Percentiles rank a stretch among this genome's conserved stretches.
Evolutionary conservation across 2,113 vertebrate genomes (phyloP).

Genomic region (Tilapia sparmanii): DNA sequence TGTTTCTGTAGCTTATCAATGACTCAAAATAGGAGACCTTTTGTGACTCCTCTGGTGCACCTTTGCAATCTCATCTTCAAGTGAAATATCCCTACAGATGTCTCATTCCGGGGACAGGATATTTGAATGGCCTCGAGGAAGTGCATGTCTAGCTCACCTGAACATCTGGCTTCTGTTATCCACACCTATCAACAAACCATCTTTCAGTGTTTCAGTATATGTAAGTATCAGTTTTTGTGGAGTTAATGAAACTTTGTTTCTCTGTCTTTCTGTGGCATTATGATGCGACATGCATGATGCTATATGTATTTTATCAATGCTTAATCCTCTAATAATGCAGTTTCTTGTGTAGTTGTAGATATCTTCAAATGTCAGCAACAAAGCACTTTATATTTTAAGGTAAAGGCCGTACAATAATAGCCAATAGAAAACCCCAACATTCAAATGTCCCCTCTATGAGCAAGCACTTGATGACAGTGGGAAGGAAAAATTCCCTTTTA

Average conservation of each 20-base stretch:
- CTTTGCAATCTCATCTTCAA: background rate
- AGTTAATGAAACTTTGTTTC: background rate
- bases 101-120: background rate
- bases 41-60: background rate
- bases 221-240: accelerated
- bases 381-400: background rate
- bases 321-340: background rate
- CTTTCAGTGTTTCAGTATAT: background rate
- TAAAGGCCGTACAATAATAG: background rate
- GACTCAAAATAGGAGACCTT: background rate
- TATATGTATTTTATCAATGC: background rate
- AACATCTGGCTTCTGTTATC: background rate
- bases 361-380: background rate
- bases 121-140: background rate
- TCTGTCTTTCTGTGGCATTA: background rate
- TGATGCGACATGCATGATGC: accelerated
- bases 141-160: background rate
- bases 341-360: background rate
- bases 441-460: background rate
- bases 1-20: background rate
- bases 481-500: background rate
- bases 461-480: background rate
- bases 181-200: background rate
- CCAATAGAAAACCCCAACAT: background rate
- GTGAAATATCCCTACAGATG: background rate